A percentile compares a stretch with the other conserved stretches of the same genome.
phyloP scores from a whole-genome alignment of 1,140 invertebrate species.

The Microplitis mediator region DNA sequence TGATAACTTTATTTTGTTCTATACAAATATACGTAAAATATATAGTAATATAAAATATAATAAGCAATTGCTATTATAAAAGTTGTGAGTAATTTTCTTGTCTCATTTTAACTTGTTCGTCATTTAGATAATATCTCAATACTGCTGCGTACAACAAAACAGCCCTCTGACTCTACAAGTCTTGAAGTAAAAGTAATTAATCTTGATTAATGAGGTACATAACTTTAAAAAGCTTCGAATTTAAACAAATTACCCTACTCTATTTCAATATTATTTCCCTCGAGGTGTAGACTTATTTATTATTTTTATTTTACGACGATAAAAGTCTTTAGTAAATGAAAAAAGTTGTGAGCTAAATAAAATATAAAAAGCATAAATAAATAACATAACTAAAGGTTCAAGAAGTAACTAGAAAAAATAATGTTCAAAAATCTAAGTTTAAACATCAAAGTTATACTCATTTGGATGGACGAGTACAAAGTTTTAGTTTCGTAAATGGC shows the following conservation, averaged over 20 bases:
- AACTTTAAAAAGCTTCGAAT: slow-evolving; percentile 18
- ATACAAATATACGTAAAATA: too few species aligned
- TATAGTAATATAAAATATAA: too few species aligned
- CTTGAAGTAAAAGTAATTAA: slow-evolving; percentile 13
- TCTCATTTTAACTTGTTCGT: too few species aligned
- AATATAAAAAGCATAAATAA: not conserved
- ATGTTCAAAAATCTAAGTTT: not conserved
- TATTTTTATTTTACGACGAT: slow-evolving; percentile 2
- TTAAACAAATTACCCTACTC: not conserved
- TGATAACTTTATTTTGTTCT: too few species aligned
- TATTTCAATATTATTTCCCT: slow-evolving; percentile 6
- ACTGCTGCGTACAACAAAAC: too few species aligned
- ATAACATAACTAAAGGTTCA: not conserved
- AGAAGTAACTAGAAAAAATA: not conserved
- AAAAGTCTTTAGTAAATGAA: not conserved
- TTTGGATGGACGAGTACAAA: slow-evolving; percentile 15
- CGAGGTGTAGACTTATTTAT: not conserved
- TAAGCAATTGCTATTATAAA: too few species aligned
- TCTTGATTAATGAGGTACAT: slow-evolving; percentile 24
- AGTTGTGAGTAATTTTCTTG: not conserved
- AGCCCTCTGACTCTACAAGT: too few species aligned
- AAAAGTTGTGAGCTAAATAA: slow-evolving; percentile 8
- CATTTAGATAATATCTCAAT: not conserved
- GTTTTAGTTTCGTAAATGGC: slow-evolving; percentile 32
- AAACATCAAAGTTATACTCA: slow-evolving; percentile 19